A percentile compares a stretch with the other conserved stretches of the same genome.
Evolutionary conservation across 2,113 vertebrate genomes (phyloP).

Genomic region (Chlorodrepanis virens): DNA sequence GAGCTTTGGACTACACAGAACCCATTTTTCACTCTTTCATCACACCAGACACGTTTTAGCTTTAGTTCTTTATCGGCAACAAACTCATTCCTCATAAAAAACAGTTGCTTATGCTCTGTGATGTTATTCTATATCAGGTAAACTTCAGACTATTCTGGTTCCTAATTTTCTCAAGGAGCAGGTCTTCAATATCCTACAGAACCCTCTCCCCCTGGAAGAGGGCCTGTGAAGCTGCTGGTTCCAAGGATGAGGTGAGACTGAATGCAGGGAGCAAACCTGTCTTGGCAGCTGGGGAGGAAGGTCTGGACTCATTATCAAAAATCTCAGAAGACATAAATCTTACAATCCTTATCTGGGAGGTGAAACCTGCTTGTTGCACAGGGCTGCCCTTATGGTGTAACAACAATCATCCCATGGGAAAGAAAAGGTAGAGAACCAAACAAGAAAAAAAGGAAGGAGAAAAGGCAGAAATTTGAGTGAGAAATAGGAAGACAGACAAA

Average conservation of each 20-base stretch:
- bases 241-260: not conserved
- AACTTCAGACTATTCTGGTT: not conserved
- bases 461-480: accelerated
- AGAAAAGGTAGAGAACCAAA: not conserved
- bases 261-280: not conserved
- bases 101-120: accelerated
- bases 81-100: not conserved
- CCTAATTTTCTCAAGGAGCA: not conserved
- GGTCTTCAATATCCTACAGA: not conserved
- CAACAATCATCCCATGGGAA: not conserved
- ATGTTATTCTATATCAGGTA: accelerated
- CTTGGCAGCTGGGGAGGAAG: not conserved
- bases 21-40: not conserved
- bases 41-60: accelerated
- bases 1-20: not conserved
- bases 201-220: not conserved
- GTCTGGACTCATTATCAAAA: not conserved
- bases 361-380: not conserved
- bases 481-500: not conserved
- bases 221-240: not conserved
- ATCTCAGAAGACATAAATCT: not conserved
- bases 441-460: not conserved
- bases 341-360: not conserved
- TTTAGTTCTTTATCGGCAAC: not conserved
- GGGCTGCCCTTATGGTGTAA: not conserved